Evolutionary conservation across 2,113 vertebrate species (phyloP).

Genomic region (Gambusia affinis): DNA sequence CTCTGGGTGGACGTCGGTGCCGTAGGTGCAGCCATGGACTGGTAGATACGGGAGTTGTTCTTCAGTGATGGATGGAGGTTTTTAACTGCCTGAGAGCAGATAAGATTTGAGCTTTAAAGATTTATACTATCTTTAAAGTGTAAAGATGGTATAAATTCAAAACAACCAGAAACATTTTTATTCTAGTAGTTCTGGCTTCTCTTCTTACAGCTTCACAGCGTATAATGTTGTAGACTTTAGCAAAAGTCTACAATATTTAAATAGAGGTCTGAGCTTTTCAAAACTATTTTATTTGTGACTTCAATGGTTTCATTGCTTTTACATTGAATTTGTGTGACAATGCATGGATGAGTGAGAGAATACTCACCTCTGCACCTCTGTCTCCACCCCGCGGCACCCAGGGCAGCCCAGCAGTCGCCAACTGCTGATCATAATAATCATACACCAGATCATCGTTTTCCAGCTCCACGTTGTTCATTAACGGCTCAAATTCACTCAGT

Average conservation of each 20-base stretch:
- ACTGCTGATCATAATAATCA: constrained; percentile 30
- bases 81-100: constrained; percentile 10
- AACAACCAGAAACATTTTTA: not conserved
- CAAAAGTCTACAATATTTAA: too few species aligned
- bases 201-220: not conserved
- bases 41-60: constrained; percentile 16
- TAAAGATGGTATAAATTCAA: not conserved
- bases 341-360: too few species aligned
- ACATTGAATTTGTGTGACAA: too few species aligned
- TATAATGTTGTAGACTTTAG: too few species aligned
- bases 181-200: not conserved
- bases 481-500: not conserved
- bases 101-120: not conserved
- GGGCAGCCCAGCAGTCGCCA: not conserved
- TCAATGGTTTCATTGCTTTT: too few species aligned
- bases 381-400: not conserved
- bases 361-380: not conserved
- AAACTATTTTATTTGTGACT: too few species aligned
- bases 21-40: not conserved
- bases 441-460: not conserved
- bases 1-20: not conserved
- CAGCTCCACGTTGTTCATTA: not conserved
- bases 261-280: too few species aligned
- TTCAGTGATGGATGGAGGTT: not conserved
- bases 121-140: too few species aligned